Evolutionary conservation across 2,113 vertebrate species (phyloP).

Genomic region (Myocastor coypus): DNA sequence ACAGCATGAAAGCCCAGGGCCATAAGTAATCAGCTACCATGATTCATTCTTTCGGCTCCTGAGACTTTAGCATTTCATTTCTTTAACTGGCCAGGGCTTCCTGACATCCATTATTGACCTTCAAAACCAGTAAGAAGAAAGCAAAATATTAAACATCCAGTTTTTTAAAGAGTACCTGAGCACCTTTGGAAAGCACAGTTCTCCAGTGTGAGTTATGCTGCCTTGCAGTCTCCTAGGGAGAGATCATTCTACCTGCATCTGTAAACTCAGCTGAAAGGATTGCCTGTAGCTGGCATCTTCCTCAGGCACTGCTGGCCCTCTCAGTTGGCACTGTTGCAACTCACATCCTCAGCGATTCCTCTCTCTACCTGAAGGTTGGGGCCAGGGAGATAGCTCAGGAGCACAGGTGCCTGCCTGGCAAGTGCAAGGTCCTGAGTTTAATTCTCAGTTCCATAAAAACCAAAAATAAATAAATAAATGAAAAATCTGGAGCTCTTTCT

Average conservation of each 20-base stretch:
- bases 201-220: not conserved
- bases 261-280: not conserved
- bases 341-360: not conserved
- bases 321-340: not conserved
- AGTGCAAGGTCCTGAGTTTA: too few species aligned
- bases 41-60: not conserved
- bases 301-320: fast-evolving
- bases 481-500: too few species aligned
- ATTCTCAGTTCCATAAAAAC: too few species aligned
- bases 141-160: constrained; percentile 30
- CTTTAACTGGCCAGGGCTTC: not conserved
- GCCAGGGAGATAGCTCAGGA: too few species aligned
- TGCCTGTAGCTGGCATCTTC: not conserved
- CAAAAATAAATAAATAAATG: too few species aligned
- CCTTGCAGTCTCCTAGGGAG: not conserved
- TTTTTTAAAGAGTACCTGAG: not conserved
- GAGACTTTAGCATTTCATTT: not conserved
- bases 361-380: not conserved
- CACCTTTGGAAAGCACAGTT: not conserved
- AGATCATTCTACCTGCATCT: not conserved
- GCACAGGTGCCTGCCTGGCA: too few species aligned
- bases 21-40: not conserved
- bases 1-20: not conserved
- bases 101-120: not conserved
- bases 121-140: constrained; percentile 12